phyloP scores from a whole-genome alignment of 2,888 invertebrate genomes.

The Pammene fasciana region DNA sequence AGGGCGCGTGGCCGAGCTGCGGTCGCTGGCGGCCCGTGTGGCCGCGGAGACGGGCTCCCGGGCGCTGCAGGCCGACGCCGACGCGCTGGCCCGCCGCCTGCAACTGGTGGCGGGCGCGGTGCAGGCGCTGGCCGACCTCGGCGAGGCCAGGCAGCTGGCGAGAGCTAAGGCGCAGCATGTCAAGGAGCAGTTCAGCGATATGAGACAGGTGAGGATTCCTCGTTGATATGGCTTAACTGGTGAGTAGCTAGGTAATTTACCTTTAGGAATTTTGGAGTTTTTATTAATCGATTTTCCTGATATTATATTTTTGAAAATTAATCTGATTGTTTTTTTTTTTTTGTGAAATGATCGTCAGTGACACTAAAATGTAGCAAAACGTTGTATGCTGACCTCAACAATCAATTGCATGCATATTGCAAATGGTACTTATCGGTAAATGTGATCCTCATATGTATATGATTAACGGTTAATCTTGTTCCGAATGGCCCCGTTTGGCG shows the following conservation, averaged over 20 bases:
- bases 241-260: too few species aligned
- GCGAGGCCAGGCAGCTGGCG: constrained; percentile 87
- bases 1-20: constrained; percentile 88
- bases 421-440: constrained; percentile 1
- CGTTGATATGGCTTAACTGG: neutral
- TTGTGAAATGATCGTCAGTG: neutral
- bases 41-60: constrained; percentile 90
- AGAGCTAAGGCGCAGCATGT: constrained; percentile 83
- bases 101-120: constrained; percentile 90
- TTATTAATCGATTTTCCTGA: too few species aligned
- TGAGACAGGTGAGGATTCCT: constrained; percentile 87
- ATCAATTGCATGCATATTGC: neutral
- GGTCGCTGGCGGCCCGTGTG: constrained; percentile 89
- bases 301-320: too few species aligned
- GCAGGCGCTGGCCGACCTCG: constrained; percentile 89
- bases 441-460: constrained; percentile 12
- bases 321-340: neutral
- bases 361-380: neutral
- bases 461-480: constrained; percentile 16
- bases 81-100: constrained; percentile 88
- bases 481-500: constrained; percentile 23
- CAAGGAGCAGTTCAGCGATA: constrained; percentile 86
- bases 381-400: too few species aligned
- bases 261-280: too few species aligned
- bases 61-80: constrained; percentile 89